Percentiles rank a stretch among this genome's conserved stretches.
Conservation (phyloP, 2,797 vertebrate species). For the Echiichthys vipera region DNA sequence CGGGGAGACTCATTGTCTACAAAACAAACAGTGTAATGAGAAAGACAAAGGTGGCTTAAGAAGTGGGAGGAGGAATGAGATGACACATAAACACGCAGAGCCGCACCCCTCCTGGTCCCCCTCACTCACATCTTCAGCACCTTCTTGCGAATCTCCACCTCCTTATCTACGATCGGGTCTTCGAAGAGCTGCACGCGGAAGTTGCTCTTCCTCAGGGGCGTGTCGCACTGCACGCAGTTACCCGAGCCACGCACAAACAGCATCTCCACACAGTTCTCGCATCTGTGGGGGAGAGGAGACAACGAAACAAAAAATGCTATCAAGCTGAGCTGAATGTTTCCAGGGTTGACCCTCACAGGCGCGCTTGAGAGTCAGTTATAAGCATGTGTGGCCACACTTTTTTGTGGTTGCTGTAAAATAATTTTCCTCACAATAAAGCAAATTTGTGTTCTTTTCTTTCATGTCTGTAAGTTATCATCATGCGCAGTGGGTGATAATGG, state of each 20-base stretch:
- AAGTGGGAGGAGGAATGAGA: conserved; percentile 76
- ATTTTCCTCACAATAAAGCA: conserved; percentile 50
- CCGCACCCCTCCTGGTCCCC: conserved; percentile 48
- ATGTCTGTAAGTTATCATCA: conserved; percentile 52
- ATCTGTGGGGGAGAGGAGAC: conserved; percentile 77
- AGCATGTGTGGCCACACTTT: not conserved
- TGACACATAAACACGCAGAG: conserved; percentile 76
- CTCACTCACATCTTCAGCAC: conserved; percentile 93
- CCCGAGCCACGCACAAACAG: conserved; percentile 96
- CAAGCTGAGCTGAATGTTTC: conserved; percentile 15
- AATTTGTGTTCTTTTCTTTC: conserved; percentile 42
- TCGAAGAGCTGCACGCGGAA: conserved; percentile 98
- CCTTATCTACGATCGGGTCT: conserved; percentile 96
- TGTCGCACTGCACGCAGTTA: conserved; percentile 95
- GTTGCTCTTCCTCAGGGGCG: conserved; percentile 95
- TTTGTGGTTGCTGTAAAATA: conserved; percentile 26
- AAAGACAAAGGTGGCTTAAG: conserved; percentile 85
- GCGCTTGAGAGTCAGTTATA: conserved; percentile 13
- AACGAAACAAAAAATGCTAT: not conserved
- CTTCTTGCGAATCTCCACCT: conserved; percentile 98
- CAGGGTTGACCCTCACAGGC: conserved; percentile 19
- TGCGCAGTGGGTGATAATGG: conserved; percentile 65
- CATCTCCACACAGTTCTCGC: conserved; percentile 98
- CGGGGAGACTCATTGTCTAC: conserved; percentile 84
- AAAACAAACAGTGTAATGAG: conserved; percentile 87